Base-by-base conservation (phyloP, 1,140 invertebrate species). In the Mylabris phalerata region DNA sequence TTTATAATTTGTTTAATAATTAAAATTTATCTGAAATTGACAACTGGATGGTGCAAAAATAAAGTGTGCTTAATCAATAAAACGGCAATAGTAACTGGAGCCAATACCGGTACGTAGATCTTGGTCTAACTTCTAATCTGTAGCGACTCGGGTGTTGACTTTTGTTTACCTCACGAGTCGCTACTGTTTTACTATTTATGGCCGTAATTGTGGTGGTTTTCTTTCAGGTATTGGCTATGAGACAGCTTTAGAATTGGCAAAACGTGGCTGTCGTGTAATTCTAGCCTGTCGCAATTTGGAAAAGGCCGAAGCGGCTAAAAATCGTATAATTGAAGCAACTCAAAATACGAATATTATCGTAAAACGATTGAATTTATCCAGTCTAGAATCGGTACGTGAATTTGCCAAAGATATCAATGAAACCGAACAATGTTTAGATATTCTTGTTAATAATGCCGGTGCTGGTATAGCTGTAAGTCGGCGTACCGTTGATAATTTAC, bases 361-460 rank as follows among this genome's bases (percentile, higher is more conserved):
- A 1, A 81, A 79, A 67, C 75, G 80, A 56, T 59, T 86, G 10
- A 81, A 87, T 67, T 70, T 86, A 3, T 76, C 77, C 40, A 84
- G 80, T 0, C 76, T 85, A 41, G 71, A 79, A 13, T 85, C 83
- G 0, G 78, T 87, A 7, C 70, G 82, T 27, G 71, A 77, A 9
- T 86, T 86, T 63, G 82, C 80, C 2, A 74, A 76, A 51, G 80
- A 84, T 55, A 77, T 87, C 50, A 80, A 80, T 57, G 78, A 75
- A 48, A 83, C 78, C 7, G 87, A 90, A 72, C 59, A 74, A 1
- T 77, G 78, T 61, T 65, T 94, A 1, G 84, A 94, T 71, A 85
- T 93, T 4, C 73, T 94, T 2, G 82, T 94, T 41, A 90, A 93
- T 69, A 94, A 93, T 74, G 90, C 90, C 2, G 89, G 86, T 1